Evolutionary conservation across 1,140 invertebrate genomes (phyloP).

Genomic region (Caenorhabditis inopinata): DNA sequence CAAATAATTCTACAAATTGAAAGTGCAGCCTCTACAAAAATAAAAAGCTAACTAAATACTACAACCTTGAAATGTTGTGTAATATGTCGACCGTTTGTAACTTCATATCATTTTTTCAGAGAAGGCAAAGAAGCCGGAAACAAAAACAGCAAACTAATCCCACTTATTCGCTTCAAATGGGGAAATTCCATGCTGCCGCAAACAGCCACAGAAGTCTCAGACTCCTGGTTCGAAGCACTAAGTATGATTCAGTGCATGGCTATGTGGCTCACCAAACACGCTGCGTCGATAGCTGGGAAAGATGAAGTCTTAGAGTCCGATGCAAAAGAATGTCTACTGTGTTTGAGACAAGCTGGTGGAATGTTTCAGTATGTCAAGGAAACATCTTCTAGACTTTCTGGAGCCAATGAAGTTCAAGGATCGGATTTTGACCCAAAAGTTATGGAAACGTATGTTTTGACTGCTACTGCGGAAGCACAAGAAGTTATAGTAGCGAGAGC

Average conservation of each 20-base stretch:
- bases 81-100: too few relatives aligned
- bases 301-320: conserved; percentile 73
- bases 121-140: conserved; percentile 61
- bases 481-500: conserved; percentile 77
- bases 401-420: conserved; percentile 69
- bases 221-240: conserved; percentile 73
- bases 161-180: conserved; percentile 73
- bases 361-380: conserved; percentile 70
- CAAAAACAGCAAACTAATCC: conserved; percentile 72
- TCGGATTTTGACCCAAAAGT: conserved; percentile 73
- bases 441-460: conserved; percentile 72
- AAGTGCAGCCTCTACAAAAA: too few relatives aligned
- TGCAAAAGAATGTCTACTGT: conserved; percentile 75
- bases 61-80: too few relatives aligned
- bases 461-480: conserved; percentile 74
- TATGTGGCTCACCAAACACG: conserved; percentile 76
- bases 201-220: conserved; percentile 70
- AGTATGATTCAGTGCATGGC: conserved; percentile 73
- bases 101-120: background rate
- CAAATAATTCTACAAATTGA: too few relatives aligned
- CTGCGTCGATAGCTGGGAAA: conserved; percentile 73
- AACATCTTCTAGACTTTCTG: conserved; percentile 52
- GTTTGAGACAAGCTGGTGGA: conserved; percentile 73
- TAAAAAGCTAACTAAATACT: too few relatives aligned
- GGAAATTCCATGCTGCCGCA: conserved; percentile 72